phyloP scores from a whole-genome alignment of 2,797 vertebrate genomes.

The Prunella strophiata region DNA sequence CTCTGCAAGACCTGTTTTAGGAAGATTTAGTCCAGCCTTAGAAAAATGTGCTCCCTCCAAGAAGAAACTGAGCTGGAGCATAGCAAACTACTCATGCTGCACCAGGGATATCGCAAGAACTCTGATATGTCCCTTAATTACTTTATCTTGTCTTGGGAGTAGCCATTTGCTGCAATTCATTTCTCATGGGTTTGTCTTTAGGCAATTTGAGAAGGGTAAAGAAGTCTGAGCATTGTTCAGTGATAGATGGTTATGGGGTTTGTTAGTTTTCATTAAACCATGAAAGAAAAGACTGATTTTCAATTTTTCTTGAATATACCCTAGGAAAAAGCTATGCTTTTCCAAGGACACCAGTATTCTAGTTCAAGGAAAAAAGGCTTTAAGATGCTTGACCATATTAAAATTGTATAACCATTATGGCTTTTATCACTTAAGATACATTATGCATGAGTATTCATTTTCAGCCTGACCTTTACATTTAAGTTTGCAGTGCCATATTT shows the following conservation, averaged over 20 bases:
- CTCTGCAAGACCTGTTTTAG: background rate
- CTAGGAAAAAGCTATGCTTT: background rate
- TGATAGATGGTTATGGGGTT: background rate
- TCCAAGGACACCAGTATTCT: background rate
- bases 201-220: background rate
- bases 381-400: slow-evolving; percentile 6
- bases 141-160: background rate
- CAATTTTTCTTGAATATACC: background rate
- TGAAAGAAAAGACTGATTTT: background rate
- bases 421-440: slow-evolving; percentile 42
- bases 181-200: background rate
- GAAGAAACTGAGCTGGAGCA: background rate
- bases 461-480: slow-evolving; percentile 24
- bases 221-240: background rate
- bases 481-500: background rate
- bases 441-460: slow-evolving; percentile 41
- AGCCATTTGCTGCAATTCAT: background rate
- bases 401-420: slow-evolving; percentile 2
- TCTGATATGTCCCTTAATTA: background rate
- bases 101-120: background rate
- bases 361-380: background rate
- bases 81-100: background rate
- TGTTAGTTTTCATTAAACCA: background rate
- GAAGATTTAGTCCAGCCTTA: background rate
- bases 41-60: background rate